Base-by-base conservation (phyloP, 2,888 invertebrate species). In the Myopa tessellatipennis region DNA sequence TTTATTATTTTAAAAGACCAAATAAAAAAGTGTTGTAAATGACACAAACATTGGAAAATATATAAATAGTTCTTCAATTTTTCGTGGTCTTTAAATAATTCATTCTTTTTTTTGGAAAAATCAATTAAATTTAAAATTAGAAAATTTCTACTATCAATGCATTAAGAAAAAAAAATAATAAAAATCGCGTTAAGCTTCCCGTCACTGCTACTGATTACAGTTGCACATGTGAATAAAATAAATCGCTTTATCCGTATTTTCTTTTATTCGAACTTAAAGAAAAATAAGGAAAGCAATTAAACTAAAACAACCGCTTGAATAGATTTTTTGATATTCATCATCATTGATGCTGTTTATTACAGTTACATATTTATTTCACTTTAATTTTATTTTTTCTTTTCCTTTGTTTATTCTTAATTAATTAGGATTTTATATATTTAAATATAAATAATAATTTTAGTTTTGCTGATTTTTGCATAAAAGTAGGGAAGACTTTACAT, bases 401-500 rank as follows among this genome's bases (percentile, higher is more conserved):
- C 12, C 36, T 34, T n/a, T 50, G 45, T 10, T 63, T 65, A 40
- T 34, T 50, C 18, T 50, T 26, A 65, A 52, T 74, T 14, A 40
- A 12, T 26, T 26, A 26, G 26, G n/a, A 12, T 4, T 67, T 16
- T 67, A 67, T 69, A 67, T 69, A 40, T 63, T n/a, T 74, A 26
- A 58, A 40, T 26, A 58, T 75, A 75, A 75, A 67, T 67, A 71
- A 77, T 74, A 40, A 26, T 26, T 26, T 34, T 61, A 45, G 50
- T 74, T 65, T 50, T 74, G 67, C 18, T 45, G 52, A 40, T 74
- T 58, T 75, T 67, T 52, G 40, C 18, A 75, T 40, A 68, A 75
- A 70, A 74, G 61, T 74, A 63, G 70, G 77, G 77, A 78, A 78
- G 77, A 78, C 77, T 78, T 72, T 76, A 71, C 63, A 76, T 38